Conservation (phyloP, 2,888 invertebrate species). For the Tiliacea citrago region DNA sequence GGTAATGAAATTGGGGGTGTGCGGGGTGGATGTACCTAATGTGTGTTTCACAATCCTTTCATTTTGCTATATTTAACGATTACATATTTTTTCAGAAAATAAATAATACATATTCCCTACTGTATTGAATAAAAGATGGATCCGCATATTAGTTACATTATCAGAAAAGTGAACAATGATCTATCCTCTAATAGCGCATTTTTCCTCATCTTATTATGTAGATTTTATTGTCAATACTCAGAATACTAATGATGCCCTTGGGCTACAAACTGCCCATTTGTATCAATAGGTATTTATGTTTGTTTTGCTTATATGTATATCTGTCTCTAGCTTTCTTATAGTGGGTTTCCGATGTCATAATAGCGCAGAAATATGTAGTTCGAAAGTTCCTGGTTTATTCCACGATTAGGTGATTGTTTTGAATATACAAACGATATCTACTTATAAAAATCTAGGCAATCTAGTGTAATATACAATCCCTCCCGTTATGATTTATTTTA, state of each 20-base stretch:
- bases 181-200: too few relatives aligned
- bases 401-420: background rate
- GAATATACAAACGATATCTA: background rate
- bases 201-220: background rate
- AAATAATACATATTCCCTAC: too few relatives aligned
- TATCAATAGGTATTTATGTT: background rate
- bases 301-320: background rate
- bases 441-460: background rate
- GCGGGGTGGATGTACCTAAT: background rate
- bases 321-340: background rate
- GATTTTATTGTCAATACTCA: background rate
- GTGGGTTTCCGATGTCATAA: background rate
- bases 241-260: background rate
- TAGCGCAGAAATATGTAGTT: background rate
- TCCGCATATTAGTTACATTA: background rate
- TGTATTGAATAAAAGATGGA: too few relatives aligned
- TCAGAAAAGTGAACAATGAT: background rate
- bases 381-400: background rate
- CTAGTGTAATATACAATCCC: background rate
- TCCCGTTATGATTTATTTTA: background rate
- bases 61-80: background rate
- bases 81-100: background rate
- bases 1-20: slow-evolving; percentile 26
- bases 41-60: background rate
- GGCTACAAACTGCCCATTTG: background rate